Base-by-base conservation (phyloP, 2,888 invertebrate species). In the Cephus runcator region DNA sequence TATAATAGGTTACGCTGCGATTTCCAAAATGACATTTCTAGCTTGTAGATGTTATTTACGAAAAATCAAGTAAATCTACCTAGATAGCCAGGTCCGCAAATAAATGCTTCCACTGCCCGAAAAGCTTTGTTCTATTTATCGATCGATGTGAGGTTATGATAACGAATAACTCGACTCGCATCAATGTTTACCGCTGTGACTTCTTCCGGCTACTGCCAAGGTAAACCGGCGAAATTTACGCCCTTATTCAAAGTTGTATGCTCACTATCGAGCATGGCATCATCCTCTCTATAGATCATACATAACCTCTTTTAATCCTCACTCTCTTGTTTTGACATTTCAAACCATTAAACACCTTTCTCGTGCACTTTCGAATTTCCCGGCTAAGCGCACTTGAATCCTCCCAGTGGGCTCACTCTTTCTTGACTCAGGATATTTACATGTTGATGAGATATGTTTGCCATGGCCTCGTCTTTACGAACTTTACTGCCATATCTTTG, bases 1-100 rank as follows among this genome's bases (percentile, higher is more conserved):
- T 89, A 89, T 88, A 87, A 89, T 89, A 90, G 90, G 90, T 90
- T 89, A 90, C 90, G 84, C 85, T 88, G 87, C 86, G 86, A 40
- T 40, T 86, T 88, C 84, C 79, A 89, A 88, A 88, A 90, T 90
- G 90, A 90, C 90, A 86, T 89, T 90, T 90, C 84, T 86, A 85
- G 85, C 81, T 84, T 86, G 85, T 87, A 87, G 84, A 87, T 85
- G 87, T 85, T 85, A 87, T 86, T 88, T 86, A 84, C 85, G 84
- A 83, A 80, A 80, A 82, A 83, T 75, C 78, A 84, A 86, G 84
- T 84, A 85, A 85, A 83, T 83, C 79, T 75, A 79, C 78, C 82
- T 81, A 78, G 73, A 76, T 78, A 82, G 75, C 69, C 69, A 69
- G 35, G 76, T 76, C 75, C 35, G 76, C 83, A 83, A 81, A 84